Conservation (phyloP, 2,888 invertebrate species). For the Notodonta ziczac region DNA sequence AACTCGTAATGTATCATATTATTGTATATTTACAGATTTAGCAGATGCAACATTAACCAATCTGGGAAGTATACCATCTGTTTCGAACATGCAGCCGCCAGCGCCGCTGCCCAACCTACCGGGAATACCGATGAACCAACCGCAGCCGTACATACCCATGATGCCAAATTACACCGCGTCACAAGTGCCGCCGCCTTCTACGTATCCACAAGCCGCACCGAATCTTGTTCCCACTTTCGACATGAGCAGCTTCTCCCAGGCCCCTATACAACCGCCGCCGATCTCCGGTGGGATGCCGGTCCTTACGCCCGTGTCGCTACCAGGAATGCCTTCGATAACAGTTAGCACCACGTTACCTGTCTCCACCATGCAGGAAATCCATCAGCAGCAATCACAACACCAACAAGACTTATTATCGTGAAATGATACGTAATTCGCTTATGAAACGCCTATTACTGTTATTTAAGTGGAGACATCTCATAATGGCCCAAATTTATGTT, state of each 20-base stretch:
- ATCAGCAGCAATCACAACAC: conserved; percentile 74
- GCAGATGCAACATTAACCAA: conserved; percentile 79
- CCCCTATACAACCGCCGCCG: conserved; percentile 66
- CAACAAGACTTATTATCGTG: conserved; percentile 76
- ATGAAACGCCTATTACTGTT: conserved; percentile 44
- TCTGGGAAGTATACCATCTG: conserved; percentile 78
- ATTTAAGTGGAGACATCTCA: conserved; percentile 45
- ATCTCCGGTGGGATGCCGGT: conserved; percentile 74
- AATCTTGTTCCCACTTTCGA: conserved; percentile 75
- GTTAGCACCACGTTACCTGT: conserved; percentile 89
- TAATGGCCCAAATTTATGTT: conserved; percentile 50
- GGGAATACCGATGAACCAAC: conserved; percentile 81
- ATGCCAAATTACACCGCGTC: conserved; percentile 74
- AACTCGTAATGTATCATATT: too few relatives aligned
- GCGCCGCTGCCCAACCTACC: conserved; percentile 80
- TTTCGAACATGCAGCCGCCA: conserved; percentile 80
- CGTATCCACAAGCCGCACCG: conserved; percentile 46
- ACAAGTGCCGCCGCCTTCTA: conserved; percentile 44
- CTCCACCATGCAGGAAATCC: conserved; percentile 83
- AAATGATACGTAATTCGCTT: conserved; percentile 49
- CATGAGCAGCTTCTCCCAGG: conserved; percentile 68
- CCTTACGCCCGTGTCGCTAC: conserved; percentile 88
- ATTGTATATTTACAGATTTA: conserved; percentile 62
- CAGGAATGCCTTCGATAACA: conserved; percentile 92
- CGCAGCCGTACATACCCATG: conserved; percentile 81